Conservation (phyloP, 2,797 vertebrate species). For the Podarcis lilfordi region DNA sequence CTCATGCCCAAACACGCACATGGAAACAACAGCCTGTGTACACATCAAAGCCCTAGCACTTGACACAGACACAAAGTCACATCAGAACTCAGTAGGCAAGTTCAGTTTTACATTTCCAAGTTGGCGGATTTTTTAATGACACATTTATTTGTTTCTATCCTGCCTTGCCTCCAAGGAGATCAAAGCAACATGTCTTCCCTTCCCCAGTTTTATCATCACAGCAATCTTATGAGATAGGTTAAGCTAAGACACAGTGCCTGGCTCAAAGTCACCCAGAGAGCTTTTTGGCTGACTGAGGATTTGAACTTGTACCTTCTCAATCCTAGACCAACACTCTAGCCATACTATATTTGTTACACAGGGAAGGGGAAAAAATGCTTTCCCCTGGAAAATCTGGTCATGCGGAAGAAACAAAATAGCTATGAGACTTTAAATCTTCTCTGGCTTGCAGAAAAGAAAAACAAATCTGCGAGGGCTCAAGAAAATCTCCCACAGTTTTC, state of each 20-base stretch:
- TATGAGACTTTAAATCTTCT: slow-evolving; percentile 24
- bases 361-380: not conserved
- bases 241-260: not conserved
- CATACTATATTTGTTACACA: not conserved
- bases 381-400: slow-evolving; percentile 25
- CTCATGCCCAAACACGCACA: too few species aligned
- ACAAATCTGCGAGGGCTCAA: not conserved
- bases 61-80: not conserved
- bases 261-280: not conserved
- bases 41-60: too few species aligned
- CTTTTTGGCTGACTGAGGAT: too few species aligned
- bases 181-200: too few species aligned
- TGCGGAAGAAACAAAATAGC: slow-evolving; percentile 21
- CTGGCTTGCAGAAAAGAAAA: slow-evolving; percentile 15
- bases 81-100: not conserved
- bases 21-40: too few species aligned
- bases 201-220: too few species aligned
- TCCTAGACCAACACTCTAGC: not conserved
- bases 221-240: too few species aligned
- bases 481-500: slow-evolving; percentile 27
- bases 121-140: not conserved
- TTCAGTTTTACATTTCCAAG: not conserved
- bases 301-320: not conserved
- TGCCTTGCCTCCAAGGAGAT: too few species aligned
- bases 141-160: too few species aligned